These are phyloP conservation scores for Ectemnius cavifrons DNA, from an alignment of 2,888 invertebrate genomes.

Conservation along the genomic window DNA sequence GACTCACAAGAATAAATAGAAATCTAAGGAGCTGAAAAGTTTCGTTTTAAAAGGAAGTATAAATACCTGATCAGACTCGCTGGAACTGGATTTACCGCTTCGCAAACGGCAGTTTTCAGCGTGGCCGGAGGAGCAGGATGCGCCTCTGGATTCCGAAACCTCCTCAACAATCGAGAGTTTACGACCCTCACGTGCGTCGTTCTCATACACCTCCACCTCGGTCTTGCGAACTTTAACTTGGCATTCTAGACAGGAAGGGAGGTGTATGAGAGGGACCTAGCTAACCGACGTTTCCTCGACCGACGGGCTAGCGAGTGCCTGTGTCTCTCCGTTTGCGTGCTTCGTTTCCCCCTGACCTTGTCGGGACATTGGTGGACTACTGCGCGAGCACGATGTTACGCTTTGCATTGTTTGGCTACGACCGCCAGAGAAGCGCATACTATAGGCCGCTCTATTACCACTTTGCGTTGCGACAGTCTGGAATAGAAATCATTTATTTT, in stretches of 20 bases:
- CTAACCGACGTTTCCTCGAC: constrained; percentile 74
- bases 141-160: constrained; percentile 59
- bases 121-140: constrained; percentile 47
- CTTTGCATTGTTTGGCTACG: constrained; percentile 80
- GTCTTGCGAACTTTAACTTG: constrained; percentile 51
- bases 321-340: constrained; percentile 72
- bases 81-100: constrained; percentile 40
- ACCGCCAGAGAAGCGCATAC: constrained; percentile 79
- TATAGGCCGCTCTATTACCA: constrained; percentile 75
- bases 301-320: constrained; percentile 71
- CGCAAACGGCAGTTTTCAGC: constrained; percentile 40
- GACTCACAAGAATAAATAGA: no score
- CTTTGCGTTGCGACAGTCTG: constrained; percentile 67
- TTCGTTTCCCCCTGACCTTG: constrained; percentile 59
- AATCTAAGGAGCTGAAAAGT: no score
- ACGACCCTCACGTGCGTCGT: constrained; percentile 38
- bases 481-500: constrained; percentile 14
- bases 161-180: constrained; percentile 64
- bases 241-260: constrained; percentile 64
- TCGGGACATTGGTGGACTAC: constrained; percentile 69
- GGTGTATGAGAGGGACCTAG: constrained; percentile 72
- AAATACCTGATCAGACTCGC: constrained; percentile 48
- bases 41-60: neutral
- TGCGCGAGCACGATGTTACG: constrained; percentile 77
- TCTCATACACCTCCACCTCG: constrained; percentile 65